Evolutionary conservation across 2,888 invertebrate species (phyloP), one percentile per base, ranked within the genome.

Genomic region (Dryadula phaetusa): DNA sequence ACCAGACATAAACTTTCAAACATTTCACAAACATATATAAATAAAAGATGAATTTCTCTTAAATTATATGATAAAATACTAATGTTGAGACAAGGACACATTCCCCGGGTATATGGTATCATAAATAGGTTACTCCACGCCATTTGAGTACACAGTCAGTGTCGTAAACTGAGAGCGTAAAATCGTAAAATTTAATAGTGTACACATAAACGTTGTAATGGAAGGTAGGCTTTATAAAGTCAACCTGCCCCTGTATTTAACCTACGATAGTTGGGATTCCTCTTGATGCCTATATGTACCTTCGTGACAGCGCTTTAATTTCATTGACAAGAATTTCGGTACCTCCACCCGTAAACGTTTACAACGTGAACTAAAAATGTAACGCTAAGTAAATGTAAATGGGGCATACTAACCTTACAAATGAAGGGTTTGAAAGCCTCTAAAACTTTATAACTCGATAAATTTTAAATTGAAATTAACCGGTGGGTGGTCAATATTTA

Each of bases 111-210:
- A 60, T 12, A 44, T 25, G 14, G 16, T 18, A 10, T 32, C 16
- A 60, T 60, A 44, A 44, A 60, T 60, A 60, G 37, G 44, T 60
- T 28, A 32, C 42, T 18, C 44, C 28, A 14, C 18, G 42, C 42
- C 28, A 22, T 58, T 58, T 44, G 42, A 58, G 42, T 42, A 44
- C 28, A 44, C 44, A 60, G 60, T 14, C 25, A 60, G 14, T 12
- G 42, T 18, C 44, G 44, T 42, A 60, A 60, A 62, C 32, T 67
- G 28, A 58, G 56, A 47, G 44, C 53, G 62, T 67, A 44, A 67
- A 70, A 73, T 77, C 81, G 80, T 84, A 80, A 83, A 83, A 79
- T 76, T 78, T 80, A 80, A 82, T 77, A 81, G 73, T 70, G 69
- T 76, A 75, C 78, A 77, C 64, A 67, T 82, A 82, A 82, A 81